Conservation (phyloP, 2,797 vertebrate genomes). For the Sebastes iracundus region DNA sequence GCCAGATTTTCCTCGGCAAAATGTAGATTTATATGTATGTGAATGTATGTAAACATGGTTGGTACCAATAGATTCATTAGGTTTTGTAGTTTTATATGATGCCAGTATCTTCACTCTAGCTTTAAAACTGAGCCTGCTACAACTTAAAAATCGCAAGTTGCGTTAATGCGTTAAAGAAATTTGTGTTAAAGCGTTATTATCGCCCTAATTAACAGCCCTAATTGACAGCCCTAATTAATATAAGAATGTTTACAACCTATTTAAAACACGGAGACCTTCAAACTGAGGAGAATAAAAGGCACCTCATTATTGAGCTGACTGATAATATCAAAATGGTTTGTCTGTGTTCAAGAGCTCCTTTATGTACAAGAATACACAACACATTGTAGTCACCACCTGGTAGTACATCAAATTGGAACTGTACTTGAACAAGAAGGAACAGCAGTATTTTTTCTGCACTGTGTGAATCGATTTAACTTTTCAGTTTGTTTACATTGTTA, state of each 20-base stretch:
- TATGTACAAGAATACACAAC: background rate
- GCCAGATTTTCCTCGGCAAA: too few species aligned
- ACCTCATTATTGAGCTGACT: background rate
- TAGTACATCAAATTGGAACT: background rate
- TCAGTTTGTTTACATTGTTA: conserved; percentile 23
- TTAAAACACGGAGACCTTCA: background rate
- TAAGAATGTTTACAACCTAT: background rate
- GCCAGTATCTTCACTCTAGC: too few species aligned
- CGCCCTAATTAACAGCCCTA: too few species aligned
- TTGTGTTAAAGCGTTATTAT: too few species aligned
- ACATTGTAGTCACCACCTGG: background rate
- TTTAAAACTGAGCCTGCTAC: too few species aligned
- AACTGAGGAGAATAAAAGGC: background rate
- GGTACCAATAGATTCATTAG: too few species aligned
- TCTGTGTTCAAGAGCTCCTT: background rate
- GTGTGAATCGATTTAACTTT: conserved; percentile 4
- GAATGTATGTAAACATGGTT: too few species aligned
- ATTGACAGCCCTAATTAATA: too few species aligned
- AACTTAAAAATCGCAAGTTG: too few species aligned
- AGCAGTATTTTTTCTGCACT: background rate
- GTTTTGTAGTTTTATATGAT: too few species aligned
- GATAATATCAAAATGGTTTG: background rate
- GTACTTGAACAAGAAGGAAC: background rate
- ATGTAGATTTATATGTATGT: too few species aligned
- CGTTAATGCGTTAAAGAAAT: too few species aligned